Percentiles rank a stretch among this genome's conserved stretches.
Evolutionary conservation across 2,888 invertebrate species (phyloP).

Genomic region (Pseudococcus jackbeardsleyi): DNA sequence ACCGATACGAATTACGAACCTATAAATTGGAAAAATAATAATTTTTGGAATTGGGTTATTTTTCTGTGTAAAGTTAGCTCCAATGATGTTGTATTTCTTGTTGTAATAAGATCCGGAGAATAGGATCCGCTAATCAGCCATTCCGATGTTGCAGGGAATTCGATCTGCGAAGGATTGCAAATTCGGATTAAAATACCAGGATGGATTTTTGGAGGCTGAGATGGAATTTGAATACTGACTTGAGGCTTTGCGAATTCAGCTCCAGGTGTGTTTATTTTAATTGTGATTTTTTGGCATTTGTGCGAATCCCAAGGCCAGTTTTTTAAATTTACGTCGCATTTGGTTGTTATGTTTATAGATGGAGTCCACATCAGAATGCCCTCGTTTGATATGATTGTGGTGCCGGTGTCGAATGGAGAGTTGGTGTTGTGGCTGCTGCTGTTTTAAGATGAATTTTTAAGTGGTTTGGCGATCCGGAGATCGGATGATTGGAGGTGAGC

Average conservation of each 20-base stretch:
- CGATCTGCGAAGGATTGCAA: not conserved
- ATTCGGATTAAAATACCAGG: not conserved
- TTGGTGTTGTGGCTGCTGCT: not conserved
- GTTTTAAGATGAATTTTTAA: not conserved
- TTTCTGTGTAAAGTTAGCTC: not conserved
- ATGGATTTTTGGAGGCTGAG: too few species aligned
- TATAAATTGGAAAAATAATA: not conserved
- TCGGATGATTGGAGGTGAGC: too few species aligned
- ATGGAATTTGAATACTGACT: not conserved
- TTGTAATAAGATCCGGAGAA: not conserved
- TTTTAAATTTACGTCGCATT: not conserved
- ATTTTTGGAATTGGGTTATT: not conserved
- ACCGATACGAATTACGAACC: not conserved
- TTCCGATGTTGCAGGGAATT: not conserved
- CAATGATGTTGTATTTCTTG: not conserved
- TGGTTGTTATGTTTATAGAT: not conserved
- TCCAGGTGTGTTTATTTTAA: not conserved
- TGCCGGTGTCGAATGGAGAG: not conserved
- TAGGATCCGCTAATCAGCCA: not conserved
- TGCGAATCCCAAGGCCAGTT: not conserved
- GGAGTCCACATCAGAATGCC: not conserved
- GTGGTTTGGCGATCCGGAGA: too few species aligned
- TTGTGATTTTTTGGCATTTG: not conserved
- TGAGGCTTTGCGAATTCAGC: not conserved
- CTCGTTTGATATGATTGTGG: not conserved